A percentile compares a stretch with the other conserved stretches of the same genome.
Conservation (phyloP, 1,140 invertebrate species). For the Radopholus similis region DNA sequence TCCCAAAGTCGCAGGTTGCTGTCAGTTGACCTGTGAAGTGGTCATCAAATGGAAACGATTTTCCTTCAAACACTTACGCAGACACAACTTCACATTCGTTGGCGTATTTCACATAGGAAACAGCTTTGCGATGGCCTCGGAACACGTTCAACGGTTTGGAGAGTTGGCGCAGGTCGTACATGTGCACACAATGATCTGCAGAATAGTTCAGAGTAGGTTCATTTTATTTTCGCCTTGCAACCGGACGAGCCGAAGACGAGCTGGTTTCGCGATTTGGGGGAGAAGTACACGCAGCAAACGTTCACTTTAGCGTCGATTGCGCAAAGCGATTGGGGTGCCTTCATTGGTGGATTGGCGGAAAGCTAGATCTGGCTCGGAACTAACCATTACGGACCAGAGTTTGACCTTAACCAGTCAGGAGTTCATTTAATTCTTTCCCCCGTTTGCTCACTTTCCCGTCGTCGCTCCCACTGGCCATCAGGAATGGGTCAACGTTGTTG, state of each 20-base stretch:
- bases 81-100: slow-evolving; percentile 84
- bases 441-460: slow-evolving; percentile 76
- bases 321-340: slow-evolving; percentile 76
- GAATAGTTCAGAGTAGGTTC: not conserved
- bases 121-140: slow-evolving; percentile 86
- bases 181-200: slow-evolving; percentile 87
- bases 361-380: not conserved
- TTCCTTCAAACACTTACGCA: slow-evolving; percentile 65
- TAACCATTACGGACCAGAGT: slow-evolving; percentile 77
- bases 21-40: slow-evolving; percentile 73
- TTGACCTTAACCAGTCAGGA: slow-evolving; percentile 69
- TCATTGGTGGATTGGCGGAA: not conserved
- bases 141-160: slow-evolving; percentile 78
- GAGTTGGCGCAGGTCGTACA: slow-evolving; percentile 85
- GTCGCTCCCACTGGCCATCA: slow-evolving; percentile 88
- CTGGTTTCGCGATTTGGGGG: slow-evolving; percentile 77
- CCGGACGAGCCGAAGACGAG: slow-evolving; percentile 14
- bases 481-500: slow-evolving; percentile 81
- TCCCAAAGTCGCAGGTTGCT: slow-evolving; percentile 90
- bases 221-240: not conserved
- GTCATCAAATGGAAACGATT: not conserved
- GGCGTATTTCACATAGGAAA: slow-evolving; percentile 91
- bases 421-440: not conserved
- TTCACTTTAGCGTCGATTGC: slow-evolving; percentile 85
- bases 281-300: slow-evolving; percentile 94